Evolutionary conservation across 2,797 vertebrate genomes (phyloP).

Genomic region (Poecilia wingei): DNA sequence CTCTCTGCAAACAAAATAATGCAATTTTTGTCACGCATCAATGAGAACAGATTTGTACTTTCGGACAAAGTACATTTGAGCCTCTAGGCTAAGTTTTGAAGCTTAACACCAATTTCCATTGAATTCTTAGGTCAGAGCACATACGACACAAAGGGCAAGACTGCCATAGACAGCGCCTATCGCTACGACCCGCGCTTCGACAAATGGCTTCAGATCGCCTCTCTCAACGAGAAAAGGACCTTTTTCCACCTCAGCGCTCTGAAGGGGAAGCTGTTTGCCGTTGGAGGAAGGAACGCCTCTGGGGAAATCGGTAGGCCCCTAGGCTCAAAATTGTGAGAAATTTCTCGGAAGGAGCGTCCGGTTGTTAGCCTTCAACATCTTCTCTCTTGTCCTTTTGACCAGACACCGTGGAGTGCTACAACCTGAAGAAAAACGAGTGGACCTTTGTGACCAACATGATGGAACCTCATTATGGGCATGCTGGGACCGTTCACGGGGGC

Average conservation of each 20-base stretch:
- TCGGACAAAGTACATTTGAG: no score
- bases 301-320: constrained; percentile 82
- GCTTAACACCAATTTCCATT: background rate
- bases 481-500: constrained; percentile 80
- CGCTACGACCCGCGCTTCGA: constrained; percentile 85
- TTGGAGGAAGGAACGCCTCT: constrained; percentile 81
- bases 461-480: constrained; percentile 86
- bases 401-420: constrained; percentile 85
- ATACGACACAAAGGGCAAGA: constrained; percentile 87
- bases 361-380: background rate
- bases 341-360: background rate
- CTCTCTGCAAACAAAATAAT: no score
- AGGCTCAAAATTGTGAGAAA: no score
- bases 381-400: background rate
- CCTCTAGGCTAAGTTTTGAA: background rate
- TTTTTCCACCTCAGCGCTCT: constrained; percentile 86
- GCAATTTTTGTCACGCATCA: no score
- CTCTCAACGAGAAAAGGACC: constrained; percentile 84
- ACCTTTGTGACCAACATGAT: constrained; percentile 77
- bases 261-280: constrained; percentile 81
- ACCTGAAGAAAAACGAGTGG: constrained; percentile 84
- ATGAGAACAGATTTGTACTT: no score
- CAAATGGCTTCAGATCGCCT: constrained; percentile 83
- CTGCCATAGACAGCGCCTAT: constrained; percentile 84
- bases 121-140: constrained; percentile 78